Evolutionary conservation across 2,888 invertebrate species (phyloP), one percentile per base, ranked within the genome.

Genomic region (Synergus umbraculus): DNA sequence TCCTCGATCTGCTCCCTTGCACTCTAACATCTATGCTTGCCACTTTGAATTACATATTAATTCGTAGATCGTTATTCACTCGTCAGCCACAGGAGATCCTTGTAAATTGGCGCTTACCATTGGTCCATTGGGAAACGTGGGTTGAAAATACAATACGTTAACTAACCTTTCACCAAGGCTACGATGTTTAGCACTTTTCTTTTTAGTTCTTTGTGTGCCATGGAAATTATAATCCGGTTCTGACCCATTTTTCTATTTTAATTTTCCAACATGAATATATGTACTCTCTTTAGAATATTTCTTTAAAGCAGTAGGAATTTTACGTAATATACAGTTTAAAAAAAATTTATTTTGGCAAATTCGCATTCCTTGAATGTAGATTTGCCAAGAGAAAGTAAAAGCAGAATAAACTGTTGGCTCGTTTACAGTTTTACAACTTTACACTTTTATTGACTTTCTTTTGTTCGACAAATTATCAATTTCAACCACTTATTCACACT

Each of bases 151-250:
- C n/a, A 18, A 13, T 66, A 66, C 18, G 78, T 76, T 78, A 76
- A 79, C 78, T 82, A 84, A 84, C 85, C 86, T 86, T 85, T 84
- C 83, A 84, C 84, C 85, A 85, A 85, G 86, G 84, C 83, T 85
- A 81, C 81, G 65, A 79, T 80, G 77, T 83, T 83, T 82, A 78
- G 76, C 82, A 80, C 81, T 81, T 79, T 78, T 78, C 79, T 78
- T 82, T 78, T 78, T 18, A 58, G 79, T 81, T 69, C 78, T 83
- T 82, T 81, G 81, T 83, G 78, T 80, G 80, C 76, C 65, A 69
- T 78, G 64, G 79, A 77, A 78, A 12, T 13, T 29, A 64, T 15
- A 64, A 64, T 64, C 29, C 29, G 15, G 12, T 29, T 64, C 64
- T 43, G 37, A 65, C 18, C 12, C 13, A 13, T 29, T 44, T 41